A percentile compares a stretch with the other conserved stretches of the same genome.
phyloP scores from a whole-genome alignment of 2,113 vertebrate genomes.

The Nettapus auritus region DNA sequence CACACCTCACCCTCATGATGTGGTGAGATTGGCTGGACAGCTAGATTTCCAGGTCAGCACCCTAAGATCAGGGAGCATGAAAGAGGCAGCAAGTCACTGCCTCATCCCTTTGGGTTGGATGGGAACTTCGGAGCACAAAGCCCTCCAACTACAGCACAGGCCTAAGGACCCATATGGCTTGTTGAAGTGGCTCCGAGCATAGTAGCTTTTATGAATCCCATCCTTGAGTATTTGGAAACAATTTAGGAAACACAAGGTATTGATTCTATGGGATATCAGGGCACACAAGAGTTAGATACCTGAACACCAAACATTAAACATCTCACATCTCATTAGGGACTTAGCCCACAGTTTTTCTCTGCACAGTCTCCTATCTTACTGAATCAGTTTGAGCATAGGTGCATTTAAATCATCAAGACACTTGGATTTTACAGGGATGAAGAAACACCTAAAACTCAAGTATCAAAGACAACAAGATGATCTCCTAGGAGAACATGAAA shows the following conservation, averaged over 20 bases:
- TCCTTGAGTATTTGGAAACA: neutral
- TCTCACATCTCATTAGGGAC: neutral
- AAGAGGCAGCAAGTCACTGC: neutral
- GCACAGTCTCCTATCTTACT: neutral
- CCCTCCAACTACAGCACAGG: neutral
- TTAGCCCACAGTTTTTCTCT: neutral
- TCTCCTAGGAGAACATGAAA: neutral
- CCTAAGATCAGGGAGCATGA: neutral
- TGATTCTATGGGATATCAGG: neutral
- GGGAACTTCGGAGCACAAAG: neutral
- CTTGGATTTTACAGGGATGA: neutral
- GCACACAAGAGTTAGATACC: neutral
- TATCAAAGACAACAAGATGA: neutral
- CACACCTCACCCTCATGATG: neutral
- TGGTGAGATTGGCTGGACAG: neutral
- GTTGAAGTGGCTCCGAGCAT: neutral
- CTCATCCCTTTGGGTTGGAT: neutral
- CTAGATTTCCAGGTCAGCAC: neutral
- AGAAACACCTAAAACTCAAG: neutral
- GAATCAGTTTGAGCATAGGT: neutral
- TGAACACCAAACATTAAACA: rapidly evolving
- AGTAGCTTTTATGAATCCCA: neutral
- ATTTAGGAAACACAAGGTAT: neutral
- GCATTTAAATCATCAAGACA: neutral
- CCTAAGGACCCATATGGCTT: neutral